Evolutionary conservation across 2,113 vertebrate genomes (phyloP).

Genomic region (Zosterops japonicus): DNA sequence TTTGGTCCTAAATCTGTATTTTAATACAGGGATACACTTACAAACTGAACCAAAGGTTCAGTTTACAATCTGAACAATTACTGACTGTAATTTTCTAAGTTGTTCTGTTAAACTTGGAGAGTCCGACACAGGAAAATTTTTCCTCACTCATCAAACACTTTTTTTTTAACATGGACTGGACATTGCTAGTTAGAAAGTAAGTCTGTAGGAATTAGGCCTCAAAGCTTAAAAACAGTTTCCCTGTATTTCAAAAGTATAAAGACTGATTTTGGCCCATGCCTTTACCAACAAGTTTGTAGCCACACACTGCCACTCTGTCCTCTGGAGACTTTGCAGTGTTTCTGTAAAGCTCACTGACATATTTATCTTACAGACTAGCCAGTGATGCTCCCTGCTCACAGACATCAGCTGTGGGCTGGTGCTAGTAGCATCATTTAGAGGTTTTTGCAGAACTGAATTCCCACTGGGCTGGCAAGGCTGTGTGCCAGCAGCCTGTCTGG

Average conservation of each 20-base stretch:
- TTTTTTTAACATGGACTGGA: neutral
- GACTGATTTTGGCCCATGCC: neutral
- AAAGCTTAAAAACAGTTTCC: neutral
- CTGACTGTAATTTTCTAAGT: neutral
- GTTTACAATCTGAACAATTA: neutral
- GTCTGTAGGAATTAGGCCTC: neutral
- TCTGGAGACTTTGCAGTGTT: neutral
- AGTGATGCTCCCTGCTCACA: neutral
- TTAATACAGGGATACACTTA: neutral
- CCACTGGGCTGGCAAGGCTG: neutral
- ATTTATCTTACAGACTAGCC: neutral
- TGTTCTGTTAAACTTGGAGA: neutral
- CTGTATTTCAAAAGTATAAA: neutral
- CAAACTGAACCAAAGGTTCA: neutral
- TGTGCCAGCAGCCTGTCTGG: neutral
- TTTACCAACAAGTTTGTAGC: neutral
- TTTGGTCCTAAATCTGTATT: neutral
- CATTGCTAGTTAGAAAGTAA: neutral
- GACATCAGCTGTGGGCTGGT: neutral
- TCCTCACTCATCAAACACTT: rapidly evolving
- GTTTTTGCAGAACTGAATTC: neutral
- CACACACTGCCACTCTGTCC: neutral
- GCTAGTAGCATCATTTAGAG: neutral
- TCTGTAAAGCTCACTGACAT: neutral
- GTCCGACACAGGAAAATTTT: neutral